A percentile compares a stretch with the other conserved stretches of the same genome.
These are phyloP conservation scores for Takifugu rubripes DNA, from an alignment of 2,797 vertebrate species.

Conservation along the genomic window DNA sequence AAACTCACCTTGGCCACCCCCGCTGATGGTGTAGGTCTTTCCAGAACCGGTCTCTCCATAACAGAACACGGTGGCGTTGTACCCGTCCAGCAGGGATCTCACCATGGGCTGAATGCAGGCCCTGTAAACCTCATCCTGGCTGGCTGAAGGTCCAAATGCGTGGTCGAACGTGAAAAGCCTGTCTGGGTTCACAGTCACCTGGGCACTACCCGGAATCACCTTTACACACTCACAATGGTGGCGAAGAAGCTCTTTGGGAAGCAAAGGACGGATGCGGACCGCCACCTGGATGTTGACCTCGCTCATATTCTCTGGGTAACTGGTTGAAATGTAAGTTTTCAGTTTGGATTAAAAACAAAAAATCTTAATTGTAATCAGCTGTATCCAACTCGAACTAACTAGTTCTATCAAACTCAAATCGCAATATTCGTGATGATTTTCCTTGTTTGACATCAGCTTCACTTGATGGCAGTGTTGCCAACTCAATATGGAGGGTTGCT, in stretches of 20 bases:
- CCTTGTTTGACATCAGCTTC: too few species aligned
- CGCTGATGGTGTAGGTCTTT: slow-evolving; percentile 88
- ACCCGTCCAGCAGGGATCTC: slow-evolving; percentile 79
- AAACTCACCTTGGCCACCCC: slow-evolving; percentile 74
- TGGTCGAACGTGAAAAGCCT: slow-evolving; percentile 85
- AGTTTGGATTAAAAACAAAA: too few species aligned
- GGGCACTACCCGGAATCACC: slow-evolving; percentile 73
- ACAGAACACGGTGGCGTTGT: slow-evolving; percentile 88
- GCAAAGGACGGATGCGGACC: slow-evolving; percentile 85
- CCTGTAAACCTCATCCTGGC: slow-evolving; percentile 83
- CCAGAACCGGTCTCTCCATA: slow-evolving; percentile 93
- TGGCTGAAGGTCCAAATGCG: slow-evolving; percentile 82
- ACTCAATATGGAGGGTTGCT: too few species aligned
- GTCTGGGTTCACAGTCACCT: slow-evolving; percentile 81
- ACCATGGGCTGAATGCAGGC: slow-evolving; percentile 84
- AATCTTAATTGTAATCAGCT: too few species aligned
- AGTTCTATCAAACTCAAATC: too few species aligned
- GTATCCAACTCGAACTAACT: too few species aligned
- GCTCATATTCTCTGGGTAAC: slow-evolving; percentile 60
- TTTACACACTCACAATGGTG: slow-evolving; percentile 83
- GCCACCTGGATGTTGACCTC: slow-evolving; percentile 87
- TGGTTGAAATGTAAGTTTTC: too few species aligned
- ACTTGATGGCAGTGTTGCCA: too few species aligned
- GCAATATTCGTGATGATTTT: too few species aligned
- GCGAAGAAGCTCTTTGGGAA: slow-evolving; percentile 84